Percentiles rank a stretch among this genome's conserved stretches.
phyloP scores from a whole-genome alignment of 2,888 invertebrate genomes.

The Pandemis cinnamomeana region DNA sequence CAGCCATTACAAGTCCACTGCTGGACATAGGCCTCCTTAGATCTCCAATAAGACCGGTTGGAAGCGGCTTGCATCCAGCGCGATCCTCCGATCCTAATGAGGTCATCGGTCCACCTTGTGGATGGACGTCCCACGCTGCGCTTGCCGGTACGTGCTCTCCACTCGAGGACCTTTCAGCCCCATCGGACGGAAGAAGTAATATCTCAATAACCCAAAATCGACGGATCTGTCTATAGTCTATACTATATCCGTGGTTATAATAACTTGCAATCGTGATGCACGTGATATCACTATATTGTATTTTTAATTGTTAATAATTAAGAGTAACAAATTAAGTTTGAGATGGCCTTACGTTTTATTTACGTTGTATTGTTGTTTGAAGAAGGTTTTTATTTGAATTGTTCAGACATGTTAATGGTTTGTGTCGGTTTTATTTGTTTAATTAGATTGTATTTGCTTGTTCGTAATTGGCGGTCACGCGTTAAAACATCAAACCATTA shows the following conservation, averaged over 20 bases:
- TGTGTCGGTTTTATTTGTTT: background rate
- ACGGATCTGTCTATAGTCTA: background rate
- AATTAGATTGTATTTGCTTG: background rate
- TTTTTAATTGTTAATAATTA: constrained; percentile 18
- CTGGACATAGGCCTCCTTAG: too few species aligned
- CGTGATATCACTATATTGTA: background rate
- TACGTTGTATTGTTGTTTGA: background rate
- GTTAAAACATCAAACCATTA: background rate
- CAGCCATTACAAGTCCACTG: too few species aligned
- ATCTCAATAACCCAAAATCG: background rate
- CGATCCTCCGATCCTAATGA: too few species aligned
- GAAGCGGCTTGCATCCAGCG: too few species aligned
- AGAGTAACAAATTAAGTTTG: background rate
- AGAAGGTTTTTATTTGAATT: background rate
- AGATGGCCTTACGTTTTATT: background rate
- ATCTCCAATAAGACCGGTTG: too few species aligned
- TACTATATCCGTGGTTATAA: background rate
- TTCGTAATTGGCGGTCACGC: background rate
- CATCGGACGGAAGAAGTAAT: too few species aligned
- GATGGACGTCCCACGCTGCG: too few species aligned
- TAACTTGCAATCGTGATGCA: constrained; percentile 3
- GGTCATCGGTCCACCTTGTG: too few species aligned
- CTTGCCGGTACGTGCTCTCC: too few species aligned
- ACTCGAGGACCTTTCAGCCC: too few species aligned
- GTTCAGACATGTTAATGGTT: background rate